Conservation (phyloP, 1,140 invertebrate genomes). For the Laupala kohalensis region DNA sequence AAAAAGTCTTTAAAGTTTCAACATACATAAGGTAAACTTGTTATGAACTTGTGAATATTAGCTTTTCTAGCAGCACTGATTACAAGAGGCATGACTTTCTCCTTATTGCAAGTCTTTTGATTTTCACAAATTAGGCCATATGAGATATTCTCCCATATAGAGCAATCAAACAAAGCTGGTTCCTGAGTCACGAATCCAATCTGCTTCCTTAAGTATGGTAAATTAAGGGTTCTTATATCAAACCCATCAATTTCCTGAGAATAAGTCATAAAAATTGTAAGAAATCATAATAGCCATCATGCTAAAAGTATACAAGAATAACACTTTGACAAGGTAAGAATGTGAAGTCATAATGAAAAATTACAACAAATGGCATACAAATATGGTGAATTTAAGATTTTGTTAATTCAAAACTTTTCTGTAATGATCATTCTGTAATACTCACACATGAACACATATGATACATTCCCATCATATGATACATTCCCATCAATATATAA, state of each 20-base stretch:
- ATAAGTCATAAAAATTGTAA: too few relatives aligned
- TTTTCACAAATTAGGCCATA: conserved; percentile 19
- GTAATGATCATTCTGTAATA: too few relatives aligned
- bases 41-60: conserved; percentile 37
- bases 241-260: conserved; percentile 14
- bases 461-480: too few relatives aligned
- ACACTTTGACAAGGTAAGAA: too few relatives aligned
- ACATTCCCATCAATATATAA: too few relatives aligned
- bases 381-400: too few relatives aligned
- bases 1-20: neutral
- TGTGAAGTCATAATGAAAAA: too few relatives aligned
- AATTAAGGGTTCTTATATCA: conserved; percentile 18
- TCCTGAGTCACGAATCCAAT: conserved; percentile 41
- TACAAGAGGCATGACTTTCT: conserved; percentile 31
- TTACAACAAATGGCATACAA: too few relatives aligned
- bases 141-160: conserved; percentile 38
- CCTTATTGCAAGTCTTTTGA: conserved; percentile 14
- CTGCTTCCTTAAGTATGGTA: conserved; percentile 18
- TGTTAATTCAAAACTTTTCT: too few relatives aligned
- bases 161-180: conserved; percentile 37
- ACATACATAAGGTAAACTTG: conserved; percentile 4
- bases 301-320: too few relatives aligned
- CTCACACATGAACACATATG: too few relatives aligned
- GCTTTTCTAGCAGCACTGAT: conserved; percentile 32
- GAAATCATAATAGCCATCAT: too few relatives aligned